Base-by-base conservation (phyloP, 2,113 vertebrate species). In the Ciconia stormi region DNA sequence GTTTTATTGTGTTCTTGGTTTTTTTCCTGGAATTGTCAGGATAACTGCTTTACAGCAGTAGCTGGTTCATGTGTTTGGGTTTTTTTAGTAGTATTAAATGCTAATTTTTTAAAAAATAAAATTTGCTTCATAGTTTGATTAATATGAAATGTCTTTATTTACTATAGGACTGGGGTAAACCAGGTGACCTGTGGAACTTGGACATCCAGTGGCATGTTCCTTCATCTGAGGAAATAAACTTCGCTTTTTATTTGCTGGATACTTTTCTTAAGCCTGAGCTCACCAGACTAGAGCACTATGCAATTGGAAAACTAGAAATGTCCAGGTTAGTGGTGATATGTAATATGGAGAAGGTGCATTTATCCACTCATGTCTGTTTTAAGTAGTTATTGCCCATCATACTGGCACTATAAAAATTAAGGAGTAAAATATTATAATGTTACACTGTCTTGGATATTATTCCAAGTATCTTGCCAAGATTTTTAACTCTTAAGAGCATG, bases 121-220 rank as follows among this genome's bases (percentile, higher is more conserved):
- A 5, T 46, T 92, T 46, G 23, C 32, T 42, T 65, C 7, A 4
- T 27, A 23, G 17, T 58, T 92, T 82, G 50, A 44, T 85, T 85
- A 80, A 58, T 59, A 50, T 20, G n/a, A 44, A 61, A 21, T 59
- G 16, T 79, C 55, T 32, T 61, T 96, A 5, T 97, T 67, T 82
- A 30, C 65, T 96, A 11, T 94, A 99, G 99, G 99, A 99, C 96
- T 99, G 99, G 99, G 99, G 99, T 94, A 99, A 99, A 56, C 99
- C 99, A n/a, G 99, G 99, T 25, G 99, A 99, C 96, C 95, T 99
- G 38, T 99, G 99, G 99, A 99, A 99, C 94, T 97, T 99, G 80
- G 98, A 99, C 52, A 99, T 99, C 93, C 98, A 98, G 84, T 99
- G 99, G 99, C 99, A 99, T 44, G 99, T 99, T 89, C 99, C 99